Evolutionary conservation across 2,888 invertebrate genomes (phyloP).

Genomic region (Parthenolecanium corni): DNA sequence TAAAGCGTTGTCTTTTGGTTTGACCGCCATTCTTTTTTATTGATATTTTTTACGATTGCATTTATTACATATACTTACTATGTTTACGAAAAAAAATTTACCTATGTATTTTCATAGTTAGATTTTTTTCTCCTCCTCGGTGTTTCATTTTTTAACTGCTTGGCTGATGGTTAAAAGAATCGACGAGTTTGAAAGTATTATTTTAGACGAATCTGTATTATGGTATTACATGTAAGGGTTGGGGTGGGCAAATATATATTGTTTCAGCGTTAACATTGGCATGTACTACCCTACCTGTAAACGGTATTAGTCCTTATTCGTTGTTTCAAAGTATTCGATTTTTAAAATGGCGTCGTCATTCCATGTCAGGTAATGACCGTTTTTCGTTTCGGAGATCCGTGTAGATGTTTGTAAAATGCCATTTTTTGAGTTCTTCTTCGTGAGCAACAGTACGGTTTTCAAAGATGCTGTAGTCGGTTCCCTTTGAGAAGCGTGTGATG

Average conservation of each 20-base stretch:
- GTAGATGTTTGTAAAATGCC: no score
- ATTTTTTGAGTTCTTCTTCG: no score
- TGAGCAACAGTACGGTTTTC: no score
- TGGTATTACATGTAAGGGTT: neutral
- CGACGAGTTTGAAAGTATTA: neutral
- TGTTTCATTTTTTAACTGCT: neutral
- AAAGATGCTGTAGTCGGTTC: no score
- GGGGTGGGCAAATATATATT: neutral
- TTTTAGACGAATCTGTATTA: neutral
- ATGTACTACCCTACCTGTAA: slow-evolving; percentile 17
- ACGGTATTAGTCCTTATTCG: slow-evolving; percentile 18
- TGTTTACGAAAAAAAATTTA: neutral
- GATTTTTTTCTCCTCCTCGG: neutral
- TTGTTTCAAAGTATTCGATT: slow-evolving; percentile 18
- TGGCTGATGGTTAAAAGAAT: neutral
- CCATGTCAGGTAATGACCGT: slow-evolving; percentile 14
- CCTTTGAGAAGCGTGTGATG: no score
- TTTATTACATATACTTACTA: neutral
- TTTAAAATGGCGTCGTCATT: slow-evolving; percentile 21
- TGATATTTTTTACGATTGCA: neutral
- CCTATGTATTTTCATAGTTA: neutral
- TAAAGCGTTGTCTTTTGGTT: neutral
- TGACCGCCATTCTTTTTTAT: neutral
- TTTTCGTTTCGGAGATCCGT: no score
- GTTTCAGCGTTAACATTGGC: slow-evolving; percentile 18